These are phyloP conservation scores for Cephus pulcher DNA, from an alignment of 2,888 invertebrate genomes.

Conservation along the genomic window DNA sequence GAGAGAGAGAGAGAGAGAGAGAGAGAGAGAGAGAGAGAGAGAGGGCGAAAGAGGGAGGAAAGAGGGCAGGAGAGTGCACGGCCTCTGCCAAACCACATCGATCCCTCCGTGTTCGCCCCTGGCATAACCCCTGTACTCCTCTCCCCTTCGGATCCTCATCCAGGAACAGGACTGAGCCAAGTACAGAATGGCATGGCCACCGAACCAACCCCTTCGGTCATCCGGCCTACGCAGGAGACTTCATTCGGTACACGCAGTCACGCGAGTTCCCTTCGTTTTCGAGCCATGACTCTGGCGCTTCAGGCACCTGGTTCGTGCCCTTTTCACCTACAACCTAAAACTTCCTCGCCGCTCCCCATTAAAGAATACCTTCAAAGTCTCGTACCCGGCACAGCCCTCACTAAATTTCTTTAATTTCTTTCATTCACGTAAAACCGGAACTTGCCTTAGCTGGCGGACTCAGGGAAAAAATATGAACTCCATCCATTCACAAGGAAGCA, in stretches of 20 bases:
- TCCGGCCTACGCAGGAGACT: conserved; percentile 48
- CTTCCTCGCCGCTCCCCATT: background rate
- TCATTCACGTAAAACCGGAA: background rate
- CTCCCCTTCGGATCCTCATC: background rate
- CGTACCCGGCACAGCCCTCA: background rate
- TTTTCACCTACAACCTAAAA: conserved; percentile 9
- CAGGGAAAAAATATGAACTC: background rate
- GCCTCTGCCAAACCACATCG: conserved; percentile 54
- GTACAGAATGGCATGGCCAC: conserved; percentile 8
- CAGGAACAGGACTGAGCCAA: background rate
- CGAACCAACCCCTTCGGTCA: conserved; percentile 29
- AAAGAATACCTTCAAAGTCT: background rate
- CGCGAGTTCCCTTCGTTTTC: conserved; percentile 30
- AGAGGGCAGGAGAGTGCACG: conserved; percentile 32
- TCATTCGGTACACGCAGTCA: conserved; percentile 49
- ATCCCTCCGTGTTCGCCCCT: conserved; percentile 33
- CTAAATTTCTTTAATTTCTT: background rate
- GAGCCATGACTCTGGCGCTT: background rate
- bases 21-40: too few relatives aligned
- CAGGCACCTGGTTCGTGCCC: background rate
- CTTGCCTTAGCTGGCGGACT: background rate
- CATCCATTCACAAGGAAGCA: background rate
- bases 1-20: conserved; percentile 22
- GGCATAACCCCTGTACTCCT: background rate
- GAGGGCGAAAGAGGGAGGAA: background rate